These are phyloP conservation scores for Malurus elegans DNA, from an alignment of 2,113 vertebrate species.

Conservation along the genomic window DNA sequence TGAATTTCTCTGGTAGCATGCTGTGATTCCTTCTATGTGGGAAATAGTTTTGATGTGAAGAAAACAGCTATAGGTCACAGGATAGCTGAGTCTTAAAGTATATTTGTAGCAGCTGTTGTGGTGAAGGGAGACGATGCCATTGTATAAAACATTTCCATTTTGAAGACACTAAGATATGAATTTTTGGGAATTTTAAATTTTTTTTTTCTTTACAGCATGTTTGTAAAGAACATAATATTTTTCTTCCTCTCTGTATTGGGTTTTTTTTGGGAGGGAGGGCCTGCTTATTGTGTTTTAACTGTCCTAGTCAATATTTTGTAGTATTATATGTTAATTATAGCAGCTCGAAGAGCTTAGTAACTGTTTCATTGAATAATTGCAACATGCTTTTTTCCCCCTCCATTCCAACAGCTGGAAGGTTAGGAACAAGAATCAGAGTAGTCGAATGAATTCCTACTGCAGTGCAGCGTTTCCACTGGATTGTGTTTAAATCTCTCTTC, in stretches of 20 bases:
- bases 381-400: neutral
- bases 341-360: neutral
- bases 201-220: neutral
- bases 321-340: neutral
- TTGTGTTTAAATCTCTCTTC: neutral
- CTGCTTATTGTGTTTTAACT: neutral
- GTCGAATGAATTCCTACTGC: neutral
- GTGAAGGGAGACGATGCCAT: neutral
- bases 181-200: neutral
- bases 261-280: neutral
- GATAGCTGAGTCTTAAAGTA: neutral
- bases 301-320: neutral
- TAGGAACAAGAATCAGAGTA: neutral
- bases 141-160: neutral
- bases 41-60: neutral
- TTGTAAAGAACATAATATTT: neutral
- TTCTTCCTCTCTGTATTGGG: neutral
- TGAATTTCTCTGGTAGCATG: neutral
- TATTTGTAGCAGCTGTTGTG: neutral
- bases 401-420: neutral
- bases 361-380: neutral
- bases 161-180: neutral
- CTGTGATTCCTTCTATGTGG: neutral
- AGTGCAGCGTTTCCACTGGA: neutral
- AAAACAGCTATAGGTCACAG: neutral